Percentiles rank a stretch among this genome's conserved stretches.
These are phyloP conservation scores for Pygoscelis adeliae DNA, from an alignment of 2,113 vertebrate species.

Conservation along the genomic window DNA sequence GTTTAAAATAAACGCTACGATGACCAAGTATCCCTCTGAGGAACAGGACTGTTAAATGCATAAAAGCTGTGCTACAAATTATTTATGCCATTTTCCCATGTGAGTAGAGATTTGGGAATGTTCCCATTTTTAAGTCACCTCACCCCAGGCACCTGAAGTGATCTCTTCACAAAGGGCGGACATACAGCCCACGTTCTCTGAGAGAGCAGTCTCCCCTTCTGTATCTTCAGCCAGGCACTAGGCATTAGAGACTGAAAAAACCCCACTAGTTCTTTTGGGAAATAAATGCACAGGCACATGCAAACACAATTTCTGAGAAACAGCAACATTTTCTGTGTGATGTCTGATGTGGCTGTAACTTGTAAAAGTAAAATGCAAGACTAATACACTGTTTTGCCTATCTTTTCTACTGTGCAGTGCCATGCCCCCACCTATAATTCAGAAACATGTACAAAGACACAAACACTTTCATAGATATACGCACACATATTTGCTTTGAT, in stretches of 20 bases:
- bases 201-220: background rate
- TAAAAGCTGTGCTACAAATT: background rate
- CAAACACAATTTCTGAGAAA: background rate
- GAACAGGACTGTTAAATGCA: background rate
- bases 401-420: background rate
- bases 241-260: background rate
- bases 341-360: background rate
- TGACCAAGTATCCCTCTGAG: conserved; percentile 16
- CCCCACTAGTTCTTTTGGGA: background rate
- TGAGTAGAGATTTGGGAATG: background rate
- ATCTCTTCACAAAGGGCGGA: background rate
- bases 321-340: background rate
- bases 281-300: background rate
- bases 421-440: background rate
- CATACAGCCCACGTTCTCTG: background rate
- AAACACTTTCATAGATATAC: background rate
- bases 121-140: background rate
- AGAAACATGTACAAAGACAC: background rate
- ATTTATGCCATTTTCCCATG: background rate
- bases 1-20: conserved; percentile 34
- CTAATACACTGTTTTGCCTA: background rate
- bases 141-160: background rate
- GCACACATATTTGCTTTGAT: background rate
- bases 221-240: background rate
- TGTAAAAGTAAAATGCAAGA: background rate